Base-by-base conservation (phyloP, 2,113 vertebrate genomes). In the Acanthochromis polyacanthus region DNA sequence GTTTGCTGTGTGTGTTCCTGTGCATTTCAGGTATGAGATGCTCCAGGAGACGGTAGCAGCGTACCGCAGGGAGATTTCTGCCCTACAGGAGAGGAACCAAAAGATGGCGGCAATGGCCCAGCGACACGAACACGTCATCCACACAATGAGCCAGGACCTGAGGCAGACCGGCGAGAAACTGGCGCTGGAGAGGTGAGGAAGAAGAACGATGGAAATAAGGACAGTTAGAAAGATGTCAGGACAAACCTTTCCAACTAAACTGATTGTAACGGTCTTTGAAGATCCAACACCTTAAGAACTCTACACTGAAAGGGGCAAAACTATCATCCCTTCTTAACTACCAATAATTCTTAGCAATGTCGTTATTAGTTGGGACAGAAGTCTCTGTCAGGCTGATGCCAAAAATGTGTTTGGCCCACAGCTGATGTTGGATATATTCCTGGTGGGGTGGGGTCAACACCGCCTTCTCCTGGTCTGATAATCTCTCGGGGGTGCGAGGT, bases 101-200 rank as follows among this genome's bases (percentile, higher is more conserved):
- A 98, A 98, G 71, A 95, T 98, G 83, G 91, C 96, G 7, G 94
- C 96, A 0, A 96, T 95, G 0, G 93, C 95, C 10, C 97, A 98
- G 60, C 96, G 93, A 38, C 96, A 99, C 4, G 98, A 99, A 72
- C 96, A 97, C 88, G 96, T 97, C 68, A 98, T 99, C 76, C 96
- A 97, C 80, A 98, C 96, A 0, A 96, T 99, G 95, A 97, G 95
- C 5, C 97, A 98, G n/a, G 98, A 99, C 82, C 89, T 99, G 78
- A 93, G 96, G 56, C 96, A 95, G 84, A 94, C 95, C 22, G 98
- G 93, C 53, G 98, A 98, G 78, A 99, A 98, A 71, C 92, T 97
- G 43, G 96, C 96, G 1, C 89, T 98, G 63, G 95, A 96, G 97
- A 99, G 95, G 98, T 99, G 46, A 79, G 71, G 12, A 50, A 17